Evolutionary conservation across 1,140 invertebrate genomes (phyloP).

Genomic region (Octopus sinensis): DNA sequence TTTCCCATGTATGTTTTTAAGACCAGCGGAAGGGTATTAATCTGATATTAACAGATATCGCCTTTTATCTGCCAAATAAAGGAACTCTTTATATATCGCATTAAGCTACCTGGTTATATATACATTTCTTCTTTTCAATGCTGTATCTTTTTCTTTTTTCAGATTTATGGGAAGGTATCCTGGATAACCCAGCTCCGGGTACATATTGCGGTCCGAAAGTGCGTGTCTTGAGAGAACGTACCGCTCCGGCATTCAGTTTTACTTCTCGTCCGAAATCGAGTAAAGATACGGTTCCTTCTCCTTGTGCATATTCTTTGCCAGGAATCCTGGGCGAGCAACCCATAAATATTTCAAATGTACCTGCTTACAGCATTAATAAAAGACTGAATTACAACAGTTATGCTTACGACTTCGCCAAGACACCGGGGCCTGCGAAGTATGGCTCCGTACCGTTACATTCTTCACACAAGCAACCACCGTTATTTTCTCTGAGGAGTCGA

Average conservation of each 20-base stretch:
- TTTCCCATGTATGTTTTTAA: too few relatives aligned
- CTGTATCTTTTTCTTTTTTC: neutral
- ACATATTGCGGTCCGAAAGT: neutral
- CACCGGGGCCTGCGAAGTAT: conserved; percentile 40
- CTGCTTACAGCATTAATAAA: neutral
- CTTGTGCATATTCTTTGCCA: neutral
- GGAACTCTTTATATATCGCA: too few relatives aligned
- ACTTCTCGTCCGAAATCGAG: neutral
- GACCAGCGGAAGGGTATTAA: too few relatives aligned
- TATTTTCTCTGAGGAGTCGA: conserved; percentile 28
- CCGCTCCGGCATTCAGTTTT: neutral
- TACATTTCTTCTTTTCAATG: too few relatives aligned
- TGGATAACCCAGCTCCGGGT: neutral
- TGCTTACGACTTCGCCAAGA: conserved; percentile 36
- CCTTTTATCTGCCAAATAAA: too few relatives aligned
- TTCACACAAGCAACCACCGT: conserved; percentile 22
- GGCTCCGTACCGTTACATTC: conserved; percentile 18
- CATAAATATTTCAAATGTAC: neutral
- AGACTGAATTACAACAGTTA: conserved; percentile 25
- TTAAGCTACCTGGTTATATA: too few relatives aligned
- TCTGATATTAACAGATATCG: too few relatives aligned
- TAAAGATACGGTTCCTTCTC: neutral
- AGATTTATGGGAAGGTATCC: conserved; percentile 9
- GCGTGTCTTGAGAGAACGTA: neutral
- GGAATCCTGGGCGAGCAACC: neutral